These are phyloP conservation scores for Pachymerium ferrugineum DNA, from an alignment of 2,888 invertebrate species.

Conservation along the genomic window DNA sequence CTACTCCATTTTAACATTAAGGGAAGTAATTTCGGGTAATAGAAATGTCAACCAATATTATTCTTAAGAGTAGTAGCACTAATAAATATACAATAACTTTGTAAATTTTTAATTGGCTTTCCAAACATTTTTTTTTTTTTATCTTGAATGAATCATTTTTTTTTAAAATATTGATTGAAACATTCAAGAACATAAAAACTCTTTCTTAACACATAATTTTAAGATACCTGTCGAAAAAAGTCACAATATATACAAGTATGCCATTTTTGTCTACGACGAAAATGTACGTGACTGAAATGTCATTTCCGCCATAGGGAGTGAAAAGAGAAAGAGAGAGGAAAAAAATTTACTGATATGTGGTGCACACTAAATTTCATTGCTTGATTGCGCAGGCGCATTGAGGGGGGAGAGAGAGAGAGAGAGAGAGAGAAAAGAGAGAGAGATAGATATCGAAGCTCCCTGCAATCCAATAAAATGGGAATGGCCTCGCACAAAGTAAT, in stretches of 20 bases:
- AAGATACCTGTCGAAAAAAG: not conserved
- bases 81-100: no score
- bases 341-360: conserved; percentile 16
- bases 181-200: no score
- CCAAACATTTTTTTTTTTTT: no score
- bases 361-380: conserved; percentile 19
- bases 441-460: conserved; percentile 17
- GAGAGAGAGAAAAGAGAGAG: not conserved
- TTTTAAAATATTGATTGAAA: no score
- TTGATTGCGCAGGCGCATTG: conserved; percentile 13
- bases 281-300: conserved; percentile 6
- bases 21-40: no score
- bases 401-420: not conserved
- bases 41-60: no score
- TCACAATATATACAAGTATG: not conserved
- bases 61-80: no score
- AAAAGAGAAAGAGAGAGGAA: not conserved
- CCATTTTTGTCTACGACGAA: not conserved
- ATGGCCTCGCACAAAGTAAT: conserved; percentile 16
- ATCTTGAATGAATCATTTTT: no score
- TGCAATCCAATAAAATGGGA: conserved; percentile 19
- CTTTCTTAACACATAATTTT: no score
- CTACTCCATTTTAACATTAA: no score
- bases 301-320: not conserved
- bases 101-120: no score